Percentiles rank a stretch among this genome's conserved stretches.
phyloP scores from a whole-genome alignment of 2,797 vertebrate genomes.

The Geotrypetes seraphini region DNA sequence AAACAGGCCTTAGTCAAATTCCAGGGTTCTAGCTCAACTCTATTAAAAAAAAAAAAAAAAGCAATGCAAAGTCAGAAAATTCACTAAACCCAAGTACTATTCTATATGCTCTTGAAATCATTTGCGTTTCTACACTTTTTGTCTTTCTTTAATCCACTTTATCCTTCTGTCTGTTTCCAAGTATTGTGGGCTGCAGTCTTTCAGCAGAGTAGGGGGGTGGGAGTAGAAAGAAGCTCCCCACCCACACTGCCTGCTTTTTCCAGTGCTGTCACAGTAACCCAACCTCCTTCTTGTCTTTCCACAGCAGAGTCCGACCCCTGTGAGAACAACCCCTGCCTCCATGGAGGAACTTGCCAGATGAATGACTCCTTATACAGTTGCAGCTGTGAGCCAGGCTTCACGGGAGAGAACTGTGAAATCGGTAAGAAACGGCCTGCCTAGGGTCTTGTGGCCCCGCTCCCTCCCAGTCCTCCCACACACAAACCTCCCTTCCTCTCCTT shows the following conservation, averaged over 20 bases:
- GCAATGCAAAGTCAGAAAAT: background rate
- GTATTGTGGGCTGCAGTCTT: too few species aligned
- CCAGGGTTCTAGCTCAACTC: too few species aligned
- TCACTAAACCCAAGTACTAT: background rate
- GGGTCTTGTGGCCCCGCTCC: too few species aligned
- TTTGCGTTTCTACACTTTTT: background rate
- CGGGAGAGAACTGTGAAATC: slow-evolving; percentile 92
- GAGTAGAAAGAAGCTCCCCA: too few species aligned
- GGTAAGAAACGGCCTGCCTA: slow-evolving; percentile 50
- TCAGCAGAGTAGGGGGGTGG: background rate
- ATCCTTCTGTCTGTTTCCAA: background rate
- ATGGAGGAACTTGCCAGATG: slow-evolving; percentile 77
- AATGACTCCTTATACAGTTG: slow-evolving; percentile 78
- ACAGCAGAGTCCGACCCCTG: slow-evolving; percentile 70
- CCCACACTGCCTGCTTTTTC: rapidly evolving
- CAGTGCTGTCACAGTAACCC: too few species aligned
- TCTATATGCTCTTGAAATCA: slow-evolving; percentile 36
- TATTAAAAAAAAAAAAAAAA: too few species aligned
- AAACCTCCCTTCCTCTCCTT: too few species aligned
- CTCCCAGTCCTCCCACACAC: too few species aligned
- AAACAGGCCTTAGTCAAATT: too few species aligned
- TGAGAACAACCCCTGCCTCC: slow-evolving; percentile 82
- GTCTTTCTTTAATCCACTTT: background rate
- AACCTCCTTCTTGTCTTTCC: background rate
- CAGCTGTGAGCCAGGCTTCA: slow-evolving; percentile 78